Percentiles rank a stretch among this genome's conserved stretches.
Evolutionary conservation across 2,113 vertebrate genomes (phyloP).

Genomic region (Eolophus roseicapilla): DNA sequence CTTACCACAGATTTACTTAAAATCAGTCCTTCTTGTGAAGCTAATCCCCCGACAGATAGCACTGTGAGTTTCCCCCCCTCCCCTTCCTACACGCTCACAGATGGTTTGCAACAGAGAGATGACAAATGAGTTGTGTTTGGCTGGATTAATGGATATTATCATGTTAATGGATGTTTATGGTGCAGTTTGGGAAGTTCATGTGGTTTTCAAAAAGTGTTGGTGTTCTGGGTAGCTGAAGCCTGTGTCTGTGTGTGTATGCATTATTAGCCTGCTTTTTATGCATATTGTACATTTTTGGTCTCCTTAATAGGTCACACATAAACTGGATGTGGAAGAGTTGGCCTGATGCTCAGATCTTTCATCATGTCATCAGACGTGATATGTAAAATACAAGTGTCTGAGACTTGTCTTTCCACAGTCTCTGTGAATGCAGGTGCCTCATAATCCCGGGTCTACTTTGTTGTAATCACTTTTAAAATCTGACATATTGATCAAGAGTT

Average conservation of each 20-base stretch:
- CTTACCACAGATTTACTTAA: constrained; percentile 68
- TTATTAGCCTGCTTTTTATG: constrained; percentile 54
- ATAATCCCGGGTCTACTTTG: constrained; percentile 50
- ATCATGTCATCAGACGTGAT: not conserved
- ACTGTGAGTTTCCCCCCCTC: constrained; percentile 64
- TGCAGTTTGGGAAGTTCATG: constrained; percentile 73
- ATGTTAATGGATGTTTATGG: constrained; percentile 81
- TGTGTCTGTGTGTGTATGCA: not conserved
- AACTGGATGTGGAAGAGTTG: constrained; percentile 19
- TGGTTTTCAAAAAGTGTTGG: constrained; percentile 64
- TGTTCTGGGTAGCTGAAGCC: constrained; percentile 48
- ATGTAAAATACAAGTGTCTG: constrained; percentile 20
- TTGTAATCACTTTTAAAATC: constrained; percentile 75
- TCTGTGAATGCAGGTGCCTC: constrained; percentile 28
- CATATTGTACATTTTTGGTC: constrained; percentile 63
- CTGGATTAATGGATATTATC: constrained; percentile 82
- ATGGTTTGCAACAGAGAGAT: constrained; percentile 76
- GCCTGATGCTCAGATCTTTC: constrained; percentile 40
- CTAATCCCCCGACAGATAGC: constrained; percentile 75
- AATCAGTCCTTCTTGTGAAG: constrained; percentile 74
- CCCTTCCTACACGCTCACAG: constrained; percentile 63
- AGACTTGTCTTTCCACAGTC: constrained; percentile 26
- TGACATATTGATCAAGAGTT: constrained; percentile 80
- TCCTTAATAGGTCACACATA: constrained; percentile 60
- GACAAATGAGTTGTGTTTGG: constrained; percentile 82